phyloP scores from a whole-genome alignment of 2,113 vertebrate genomes.

The Saguinus imperator region DNA sequence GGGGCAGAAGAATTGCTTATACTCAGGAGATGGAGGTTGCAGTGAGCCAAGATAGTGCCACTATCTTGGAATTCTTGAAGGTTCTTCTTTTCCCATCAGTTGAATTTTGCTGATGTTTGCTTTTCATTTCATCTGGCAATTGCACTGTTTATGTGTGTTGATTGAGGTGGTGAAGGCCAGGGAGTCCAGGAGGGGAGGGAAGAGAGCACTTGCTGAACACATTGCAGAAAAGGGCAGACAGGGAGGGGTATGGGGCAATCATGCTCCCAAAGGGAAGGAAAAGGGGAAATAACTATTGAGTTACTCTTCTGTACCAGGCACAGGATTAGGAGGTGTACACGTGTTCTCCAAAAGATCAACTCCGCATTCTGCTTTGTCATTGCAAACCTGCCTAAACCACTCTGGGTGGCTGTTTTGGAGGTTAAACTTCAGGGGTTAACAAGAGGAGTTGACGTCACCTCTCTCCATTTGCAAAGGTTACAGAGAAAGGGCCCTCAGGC shows the following conservation, averaged over 20 bases:
- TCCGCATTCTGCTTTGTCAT: not conserved
- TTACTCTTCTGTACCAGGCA: not conserved
- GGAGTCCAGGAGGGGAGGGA: not conserved
- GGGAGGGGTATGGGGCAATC: not conserved
- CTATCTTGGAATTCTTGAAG: not conserved
- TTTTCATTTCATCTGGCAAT: slow-evolving; percentile 39
- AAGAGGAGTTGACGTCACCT: not conserved
- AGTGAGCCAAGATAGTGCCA: not conserved
- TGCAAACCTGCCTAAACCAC: not conserved
- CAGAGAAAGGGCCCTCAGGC: not conserved
- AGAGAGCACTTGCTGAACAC: not conserved
- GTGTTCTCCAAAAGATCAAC: not conserved
- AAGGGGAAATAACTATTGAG: not conserved
- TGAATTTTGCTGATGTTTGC: slow-evolving; percentile 61
- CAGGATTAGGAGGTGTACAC: not conserved
- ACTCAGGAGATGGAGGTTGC: not conserved
- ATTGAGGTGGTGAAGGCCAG: not conserved
- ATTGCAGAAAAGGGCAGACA: not conserved
- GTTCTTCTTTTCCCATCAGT: slow-evolving; percentile 53
- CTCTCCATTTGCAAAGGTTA: not conserved
- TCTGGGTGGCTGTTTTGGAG: not conserved
- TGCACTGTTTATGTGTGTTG: not conserved
- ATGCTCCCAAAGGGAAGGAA: not conserved
- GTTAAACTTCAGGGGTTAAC: not conserved
- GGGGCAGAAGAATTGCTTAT: not conserved